Conservation (phyloP, 2,888 invertebrate genomes). For the Bombyx huttoni region DNA sequence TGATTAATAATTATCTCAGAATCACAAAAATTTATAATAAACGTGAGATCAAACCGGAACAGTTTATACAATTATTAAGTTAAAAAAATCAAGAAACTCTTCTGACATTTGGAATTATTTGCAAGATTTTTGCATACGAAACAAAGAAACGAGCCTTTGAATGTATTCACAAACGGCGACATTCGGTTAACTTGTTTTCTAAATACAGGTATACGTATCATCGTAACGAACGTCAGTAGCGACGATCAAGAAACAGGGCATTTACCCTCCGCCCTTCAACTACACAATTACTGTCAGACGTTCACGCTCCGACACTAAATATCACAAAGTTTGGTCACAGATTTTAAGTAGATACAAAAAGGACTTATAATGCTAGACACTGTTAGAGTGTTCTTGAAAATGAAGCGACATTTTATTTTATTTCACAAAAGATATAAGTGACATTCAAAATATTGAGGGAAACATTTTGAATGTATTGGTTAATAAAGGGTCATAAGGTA, state of each 20-base stretch:
- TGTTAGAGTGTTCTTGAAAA: neutral
- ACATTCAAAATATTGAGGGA: no score
- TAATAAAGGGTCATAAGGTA: no score
- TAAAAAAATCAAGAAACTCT: no score
- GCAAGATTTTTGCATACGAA: no score
- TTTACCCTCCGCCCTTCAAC: conserved; percentile 34
- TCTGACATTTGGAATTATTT: no score
- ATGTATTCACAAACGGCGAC: no score
- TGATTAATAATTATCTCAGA: no score
- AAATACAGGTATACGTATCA: neutral
- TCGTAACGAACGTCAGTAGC: neutral
- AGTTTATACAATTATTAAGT: no score
- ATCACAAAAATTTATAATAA: no score
- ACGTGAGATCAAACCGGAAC: no score
- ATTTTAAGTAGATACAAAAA: conserved; percentile 11
- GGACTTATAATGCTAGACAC: neutral
- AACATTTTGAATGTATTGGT: no score
- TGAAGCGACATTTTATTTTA: neutral
- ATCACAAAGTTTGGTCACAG: conserved; percentile 17
- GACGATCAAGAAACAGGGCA: conserved; percentile 14
- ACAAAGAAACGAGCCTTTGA: no score
- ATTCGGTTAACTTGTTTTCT: neutral
- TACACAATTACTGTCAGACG: conserved; percentile 25
- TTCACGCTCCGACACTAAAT: conserved; percentile 15
- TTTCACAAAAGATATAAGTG: neutral